Base-by-base conservation (phyloP, 2,888 invertebrate species). In the Anarsia innoxiella region DNA sequence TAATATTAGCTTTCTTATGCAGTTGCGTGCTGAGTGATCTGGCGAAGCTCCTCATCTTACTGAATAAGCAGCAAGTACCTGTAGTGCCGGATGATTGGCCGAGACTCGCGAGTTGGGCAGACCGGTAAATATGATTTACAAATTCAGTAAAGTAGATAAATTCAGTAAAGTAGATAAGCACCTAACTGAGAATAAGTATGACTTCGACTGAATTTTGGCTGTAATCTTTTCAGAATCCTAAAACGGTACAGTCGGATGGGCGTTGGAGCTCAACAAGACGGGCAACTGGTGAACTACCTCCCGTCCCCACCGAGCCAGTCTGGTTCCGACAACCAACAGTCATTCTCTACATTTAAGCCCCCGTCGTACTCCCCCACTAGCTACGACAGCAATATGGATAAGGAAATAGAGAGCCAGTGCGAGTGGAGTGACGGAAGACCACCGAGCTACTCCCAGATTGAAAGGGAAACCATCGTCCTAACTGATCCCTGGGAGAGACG, bases 41-140 rank as follows among this genome's bases (percentile, higher is more conserved):
- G 58, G 93, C 93, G 36, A 92, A 94, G 80, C 88, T 94, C 55
- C 85, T 95, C 42, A 90, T 93, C 49, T 82, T 94, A 46, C 80
- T 94, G 36, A 94, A 94, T 75, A 88, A 91, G 55, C 92, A 93
- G 51, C 87, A 90, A 51, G 89, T 93, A 49, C 88, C 89, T 2
- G 87, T 91, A 30, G 90, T 92, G 10, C 93, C 93, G 4, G 91
- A 92, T 31, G 94, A 95, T 58, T 95, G 94, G 95, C 90, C 91
- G 53, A 88, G 93, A 41, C 86, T 95, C 16, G 89, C 93, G 40
- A 90, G 90, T 46, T 94, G 94, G 94, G 93, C 93, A 9, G 93
- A 94, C 61, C 88, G 91, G 76, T 87, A 85, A 37, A n/a, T n/a
- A 11, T 35, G 15, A 13, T 23, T 11, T 29, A n/a, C n/a, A n/a